Conservation (phyloP, 1,140 invertebrate species). For the Penaeus indicus region DNA sequence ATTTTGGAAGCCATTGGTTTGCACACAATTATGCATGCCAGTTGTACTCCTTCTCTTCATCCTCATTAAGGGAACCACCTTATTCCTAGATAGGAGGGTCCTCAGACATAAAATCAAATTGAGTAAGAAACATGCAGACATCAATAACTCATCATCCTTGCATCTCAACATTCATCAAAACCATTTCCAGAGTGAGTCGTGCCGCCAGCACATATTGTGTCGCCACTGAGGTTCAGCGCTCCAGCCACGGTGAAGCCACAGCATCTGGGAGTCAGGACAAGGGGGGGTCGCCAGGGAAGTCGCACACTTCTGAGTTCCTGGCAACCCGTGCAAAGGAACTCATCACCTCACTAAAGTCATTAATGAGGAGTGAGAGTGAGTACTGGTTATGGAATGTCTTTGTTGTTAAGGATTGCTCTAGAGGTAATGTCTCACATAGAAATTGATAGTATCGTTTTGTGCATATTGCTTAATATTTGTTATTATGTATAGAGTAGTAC, state of each 20-base stretch:
- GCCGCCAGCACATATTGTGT: constrained; percentile 54
- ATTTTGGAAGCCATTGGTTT: too few species aligned
- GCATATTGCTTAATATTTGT: too few species aligned
- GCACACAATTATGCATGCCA: too few species aligned
- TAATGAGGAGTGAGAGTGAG: constrained; percentile 55
- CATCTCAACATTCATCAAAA: not conserved
- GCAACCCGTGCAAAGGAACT: constrained; percentile 51
- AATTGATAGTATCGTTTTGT: too few species aligned
- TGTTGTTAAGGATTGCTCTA: not conserved
- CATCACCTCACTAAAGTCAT: constrained; percentile 46
- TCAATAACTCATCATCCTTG: too few species aligned
- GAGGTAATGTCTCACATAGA: too few species aligned
- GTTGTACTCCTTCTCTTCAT: too few species aligned
- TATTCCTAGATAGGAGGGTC: too few species aligned
- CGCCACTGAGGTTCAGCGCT: constrained; percentile 8
- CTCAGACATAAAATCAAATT: too few species aligned
- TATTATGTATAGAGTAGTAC: too few species aligned
- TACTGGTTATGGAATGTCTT: not conserved
- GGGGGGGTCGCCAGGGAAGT: not conserved
- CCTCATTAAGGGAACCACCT: too few species aligned
- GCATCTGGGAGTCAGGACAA: not conserved
- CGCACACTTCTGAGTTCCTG: constrained; percentile 47
- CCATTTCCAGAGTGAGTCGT: constrained; percentile 44
- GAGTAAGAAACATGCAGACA: too few species aligned
- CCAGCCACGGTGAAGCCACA: constrained; percentile 1